Conservation (phyloP, 2,113 vertebrate genomes). For the Ageneiosus marmoratus region DNA sequence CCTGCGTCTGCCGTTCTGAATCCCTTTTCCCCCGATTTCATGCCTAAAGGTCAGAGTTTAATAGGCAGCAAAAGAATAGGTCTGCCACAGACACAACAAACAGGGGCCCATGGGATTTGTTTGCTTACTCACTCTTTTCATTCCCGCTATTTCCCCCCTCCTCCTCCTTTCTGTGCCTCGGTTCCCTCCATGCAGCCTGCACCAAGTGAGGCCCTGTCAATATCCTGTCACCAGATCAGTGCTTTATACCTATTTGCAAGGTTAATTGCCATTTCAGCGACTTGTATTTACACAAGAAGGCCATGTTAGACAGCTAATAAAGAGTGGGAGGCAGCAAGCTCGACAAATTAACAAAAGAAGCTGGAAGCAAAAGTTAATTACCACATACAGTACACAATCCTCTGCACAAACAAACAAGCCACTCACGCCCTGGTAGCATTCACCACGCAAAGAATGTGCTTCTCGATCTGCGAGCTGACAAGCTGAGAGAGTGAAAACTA, state of each 20-base stretch:
- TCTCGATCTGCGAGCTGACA: constrained; percentile 57
- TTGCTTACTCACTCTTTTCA: constrained; percentile 62
- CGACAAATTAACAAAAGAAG: constrained; percentile 56
- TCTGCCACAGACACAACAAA: constrained; percentile 75
- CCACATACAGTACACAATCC: constrained; percentile 60
- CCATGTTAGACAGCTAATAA: constrained; percentile 74
- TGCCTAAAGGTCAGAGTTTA: constrained; percentile 78
- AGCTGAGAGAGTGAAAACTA: constrained; percentile 44
- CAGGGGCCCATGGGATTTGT: constrained; percentile 71
- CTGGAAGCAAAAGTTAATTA: constrained; percentile 70
- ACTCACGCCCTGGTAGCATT: constrained; percentile 34
- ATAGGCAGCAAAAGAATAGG: constrained; percentile 78
- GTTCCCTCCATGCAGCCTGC: constrained; percentile 38
- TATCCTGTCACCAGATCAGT: constrained; percentile 65
- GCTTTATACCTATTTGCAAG: constrained; percentile 73
- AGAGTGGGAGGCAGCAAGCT: constrained; percentile 64
- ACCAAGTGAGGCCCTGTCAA: constrained; percentile 60
- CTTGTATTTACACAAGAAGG: constrained; percentile 70
- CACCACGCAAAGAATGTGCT: background rate
- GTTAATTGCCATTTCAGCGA: constrained; percentile 77
- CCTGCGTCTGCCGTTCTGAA: constrained; percentile 77
- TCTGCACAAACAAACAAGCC: constrained; percentile 51
- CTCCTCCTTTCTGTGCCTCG: constrained; percentile 37
- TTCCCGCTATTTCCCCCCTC: constrained; percentile 51
- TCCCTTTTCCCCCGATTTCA: constrained; percentile 67